phyloP scores from a whole-genome alignment of 1,140 invertebrate genomes.

The Fopius arisanus region DNA sequence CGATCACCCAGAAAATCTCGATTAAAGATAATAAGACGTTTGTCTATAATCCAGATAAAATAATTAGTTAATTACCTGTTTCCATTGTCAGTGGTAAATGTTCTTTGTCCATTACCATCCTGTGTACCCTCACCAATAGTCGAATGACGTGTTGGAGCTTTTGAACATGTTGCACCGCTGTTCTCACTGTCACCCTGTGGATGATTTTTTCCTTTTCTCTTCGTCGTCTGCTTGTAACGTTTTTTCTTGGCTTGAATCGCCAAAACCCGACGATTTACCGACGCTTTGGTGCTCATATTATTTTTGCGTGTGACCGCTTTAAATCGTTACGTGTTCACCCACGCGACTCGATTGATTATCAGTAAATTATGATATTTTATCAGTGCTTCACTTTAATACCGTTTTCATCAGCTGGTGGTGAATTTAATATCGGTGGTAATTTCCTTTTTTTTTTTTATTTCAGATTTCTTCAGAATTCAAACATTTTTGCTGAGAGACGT shows the following conservation, averaged over 20 bases:
- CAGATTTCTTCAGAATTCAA: background rate
- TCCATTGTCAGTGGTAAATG: constrained; percentile 47
- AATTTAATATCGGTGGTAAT: background rate
- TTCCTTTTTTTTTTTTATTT: background rate
- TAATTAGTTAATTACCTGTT: constrained; percentile 53
- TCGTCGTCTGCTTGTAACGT: constrained; percentile 79
- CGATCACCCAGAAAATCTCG: background rate
- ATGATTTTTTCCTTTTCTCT: constrained; percentile 78
- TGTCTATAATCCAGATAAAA: too few relatives aligned
- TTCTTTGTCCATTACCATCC: constrained; percentile 36
- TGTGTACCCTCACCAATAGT: constrained; percentile 30
- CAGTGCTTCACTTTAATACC: background rate
- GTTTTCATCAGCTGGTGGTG: background rate
- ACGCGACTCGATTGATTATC: background rate
- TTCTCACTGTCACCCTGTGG: constrained; percentile 55
- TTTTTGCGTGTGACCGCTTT: constrained; percentile 11
- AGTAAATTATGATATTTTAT: background rate
- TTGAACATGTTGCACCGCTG: constrained; percentile 58
- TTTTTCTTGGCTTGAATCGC: constrained; percentile 90
- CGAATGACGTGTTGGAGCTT: constrained; percentile 54
- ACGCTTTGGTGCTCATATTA: constrained; percentile 79
- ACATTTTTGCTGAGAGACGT: background rate
- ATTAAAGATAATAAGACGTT: too few relatives aligned
- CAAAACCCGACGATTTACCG: constrained; percentile 85
- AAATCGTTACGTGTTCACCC: background rate